phyloP scores from a whole-genome alignment of 2,797 vertebrate species.

The Periophthalmus magnuspinnatus region DNA sequence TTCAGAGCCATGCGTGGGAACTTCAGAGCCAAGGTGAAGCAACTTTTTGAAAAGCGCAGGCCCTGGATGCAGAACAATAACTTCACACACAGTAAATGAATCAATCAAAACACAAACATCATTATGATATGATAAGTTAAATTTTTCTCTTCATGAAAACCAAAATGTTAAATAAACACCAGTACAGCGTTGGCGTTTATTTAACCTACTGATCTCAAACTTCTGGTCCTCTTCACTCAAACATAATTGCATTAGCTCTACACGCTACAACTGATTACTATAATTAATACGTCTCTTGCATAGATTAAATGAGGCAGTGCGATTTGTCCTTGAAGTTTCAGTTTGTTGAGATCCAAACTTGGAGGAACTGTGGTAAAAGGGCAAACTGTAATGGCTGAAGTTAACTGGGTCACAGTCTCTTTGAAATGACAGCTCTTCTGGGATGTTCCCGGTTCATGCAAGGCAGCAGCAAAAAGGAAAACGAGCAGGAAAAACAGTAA shows the following conservation, averaged over 20 bases:
- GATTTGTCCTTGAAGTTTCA: not conserved
- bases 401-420: constrained; percentile 11
- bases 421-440: constrained; percentile 34
- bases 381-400: constrained; percentile 5
- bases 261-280: not conserved
- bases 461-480: constrained; percentile 3
- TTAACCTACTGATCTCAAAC: not conserved
- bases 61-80: too few relatives aligned
- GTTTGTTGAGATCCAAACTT: not conserved
- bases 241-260: not conserved
- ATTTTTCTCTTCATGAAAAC: too few relatives aligned
- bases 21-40: too few relatives aligned
- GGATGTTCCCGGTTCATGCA: not conserved
- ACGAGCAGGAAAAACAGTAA: not conserved
- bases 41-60: too few relatives aligned
- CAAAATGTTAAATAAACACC: too few relatives aligned
- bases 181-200: too few relatives aligned
- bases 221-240: not conserved
- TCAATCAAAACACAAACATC: too few relatives aligned
- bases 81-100: too few relatives aligned
- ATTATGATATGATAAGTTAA: too few relatives aligned
- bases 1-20: too few relatives aligned
- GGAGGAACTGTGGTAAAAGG: not conserved
- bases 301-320: not conserved
- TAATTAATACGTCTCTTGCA: not conserved